phyloP scores from a whole-genome alignment of 2,113 vertebrate species.

The Paraplagusia blochii region DNA sequence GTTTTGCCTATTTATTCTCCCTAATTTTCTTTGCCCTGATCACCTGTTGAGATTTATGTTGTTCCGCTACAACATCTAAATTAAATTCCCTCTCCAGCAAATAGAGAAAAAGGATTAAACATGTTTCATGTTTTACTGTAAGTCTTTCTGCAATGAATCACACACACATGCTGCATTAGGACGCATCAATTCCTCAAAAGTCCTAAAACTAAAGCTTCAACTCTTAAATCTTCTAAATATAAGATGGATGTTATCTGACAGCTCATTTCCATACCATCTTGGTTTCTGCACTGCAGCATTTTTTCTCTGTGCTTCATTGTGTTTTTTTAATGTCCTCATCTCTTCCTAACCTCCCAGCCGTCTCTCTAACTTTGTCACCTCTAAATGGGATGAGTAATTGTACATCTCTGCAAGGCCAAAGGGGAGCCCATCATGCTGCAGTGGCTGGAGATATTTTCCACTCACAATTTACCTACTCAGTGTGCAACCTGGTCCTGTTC shows the following conservation, averaged over 20 bases:
- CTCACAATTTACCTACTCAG: too few relatives aligned
- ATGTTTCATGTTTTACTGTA: constrained; percentile 8
- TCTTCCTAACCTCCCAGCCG: constrained; percentile 10
- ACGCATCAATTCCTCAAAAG: constrained; percentile 12
- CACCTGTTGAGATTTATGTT: too few relatives aligned
- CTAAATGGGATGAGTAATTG: constrained; percentile 33
- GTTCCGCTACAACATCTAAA: too few relatives aligned
- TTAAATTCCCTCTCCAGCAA: constrained; percentile 9
- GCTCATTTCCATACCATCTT: constrained; percentile 3
- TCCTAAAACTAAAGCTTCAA: constrained; percentile 43
- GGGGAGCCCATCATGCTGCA: constrained; percentile 24
- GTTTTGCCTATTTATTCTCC: too few relatives aligned
- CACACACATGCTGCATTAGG: neutral
- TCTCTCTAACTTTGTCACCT: constrained; percentile 23
- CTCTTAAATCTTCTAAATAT: constrained; percentile 28
- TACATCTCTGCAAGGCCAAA: constrained; percentile 24
- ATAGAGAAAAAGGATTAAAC: constrained; percentile 21
- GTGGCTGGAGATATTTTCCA: neutral
- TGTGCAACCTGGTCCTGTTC: too few relatives aligned
- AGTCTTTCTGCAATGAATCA: neutral
- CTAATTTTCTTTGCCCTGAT: too few relatives aligned
- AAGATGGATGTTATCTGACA: neutral
- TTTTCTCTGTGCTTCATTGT: constrained; percentile 6
- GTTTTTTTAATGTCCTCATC: neutral
- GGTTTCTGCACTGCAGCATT: constrained; percentile 8